Base-by-base conservation (phyloP, 2,113 vertebrate genomes). In the Sebastes schlegelii region DNA sequence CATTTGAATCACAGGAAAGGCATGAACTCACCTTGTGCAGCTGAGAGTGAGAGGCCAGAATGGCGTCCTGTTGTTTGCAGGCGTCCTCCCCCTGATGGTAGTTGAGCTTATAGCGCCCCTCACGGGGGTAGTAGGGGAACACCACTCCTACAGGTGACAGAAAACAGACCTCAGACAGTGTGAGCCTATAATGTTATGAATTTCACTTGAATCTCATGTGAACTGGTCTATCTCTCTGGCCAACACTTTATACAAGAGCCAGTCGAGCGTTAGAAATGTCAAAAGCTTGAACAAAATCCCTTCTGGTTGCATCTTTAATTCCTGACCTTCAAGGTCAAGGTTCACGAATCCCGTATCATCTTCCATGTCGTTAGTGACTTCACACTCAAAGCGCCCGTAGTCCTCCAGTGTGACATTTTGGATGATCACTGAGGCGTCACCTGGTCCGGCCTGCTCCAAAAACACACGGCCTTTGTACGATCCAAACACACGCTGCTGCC, bases 281-380 rank as follows among this genome's bases (percentile, higher is more conserved):
- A 61, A 13, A 34, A 34, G 46, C 10, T 49, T 74, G n/a, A 66
- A 45, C 49, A n/a, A 67, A 7, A 40, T 65, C 10, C 17, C 10
- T 2, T 45, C 14, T 23, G 57, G 9, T 5, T 40, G n/a, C 17
- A 57, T 46, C 10, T 55, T 42, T 8, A 45, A 70, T 54, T 26
- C 54, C 93, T 91, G 60, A 99, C 98, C 98, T 97, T 99, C 97
- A 1, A 99, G 93, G 85, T 98, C 97, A 62, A 99, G 95, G 88
- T 97, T 98, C 86, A 99, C 98, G 90, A 97, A 96, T 69, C 98
- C 98, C 0, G 96, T 96, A 79, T 99, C 98, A 0, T 99, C 98
- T 75, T 99, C 97, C 62, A 99, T 95, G 92, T 99, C 97, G 1
- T 99, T 96, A 77, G 97, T 98, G 90, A 99, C 97, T 88, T 99